phyloP scores from a whole-genome alignment of 2,797 vertebrate genomes.

The Cercopithecus petaurista region DNA sequence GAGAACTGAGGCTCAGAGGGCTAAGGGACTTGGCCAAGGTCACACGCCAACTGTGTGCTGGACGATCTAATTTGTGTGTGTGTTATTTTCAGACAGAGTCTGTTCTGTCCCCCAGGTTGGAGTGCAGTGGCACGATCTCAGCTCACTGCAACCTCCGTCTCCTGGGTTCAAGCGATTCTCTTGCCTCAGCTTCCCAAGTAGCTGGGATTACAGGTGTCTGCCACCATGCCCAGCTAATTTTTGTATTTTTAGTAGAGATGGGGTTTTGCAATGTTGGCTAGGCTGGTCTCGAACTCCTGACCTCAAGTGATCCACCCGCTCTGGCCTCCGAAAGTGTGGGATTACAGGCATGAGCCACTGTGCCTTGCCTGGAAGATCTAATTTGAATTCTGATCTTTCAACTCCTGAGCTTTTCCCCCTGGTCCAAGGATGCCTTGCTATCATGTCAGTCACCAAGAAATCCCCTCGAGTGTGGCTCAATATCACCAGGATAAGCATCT shows the following conservation, averaged over 20 bases:
- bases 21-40: conserved; percentile 14
- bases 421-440: background rate
- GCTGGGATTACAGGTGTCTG: background rate
- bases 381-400: conserved; percentile 8
- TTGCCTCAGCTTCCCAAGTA: too few relatives aligned
- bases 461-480: background rate
- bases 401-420: background rate
- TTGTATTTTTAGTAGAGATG: background rate
- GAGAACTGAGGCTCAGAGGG: background rate
- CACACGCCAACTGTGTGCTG: background rate
- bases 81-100: background rate
- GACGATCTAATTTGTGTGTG: background rate
- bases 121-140: fast-evolving
- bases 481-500: background rate
- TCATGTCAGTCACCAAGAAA: background rate
- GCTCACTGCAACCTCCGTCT: too few relatives aligned
- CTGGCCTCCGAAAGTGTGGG: background rate
- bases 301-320: background rate
- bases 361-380: background rate
- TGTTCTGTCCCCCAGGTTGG: too few relatives aligned
- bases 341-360: background rate
- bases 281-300: background rate
- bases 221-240: background rate
- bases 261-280: background rate
- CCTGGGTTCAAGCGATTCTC: too few relatives aligned